Evolutionary conservation across 2,888 invertebrate genomes (phyloP), one percentile per base, ranked within the genome.

Genomic region (Buathra laborator): DNA sequence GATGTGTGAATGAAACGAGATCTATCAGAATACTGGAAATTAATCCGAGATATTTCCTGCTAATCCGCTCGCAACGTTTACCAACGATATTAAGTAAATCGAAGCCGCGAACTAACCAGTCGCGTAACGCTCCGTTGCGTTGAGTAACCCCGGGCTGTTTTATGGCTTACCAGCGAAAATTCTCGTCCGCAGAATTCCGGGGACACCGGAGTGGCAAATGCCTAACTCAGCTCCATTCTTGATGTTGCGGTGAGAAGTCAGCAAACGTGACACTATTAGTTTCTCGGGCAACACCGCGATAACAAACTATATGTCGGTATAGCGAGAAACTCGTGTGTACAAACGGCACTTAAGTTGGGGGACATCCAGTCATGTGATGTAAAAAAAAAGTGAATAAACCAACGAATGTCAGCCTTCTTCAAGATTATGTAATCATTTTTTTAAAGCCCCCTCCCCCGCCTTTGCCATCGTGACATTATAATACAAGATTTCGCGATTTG

Each of bases 121-220:
- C 82, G 56, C 82, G 82, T 59, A 71, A 76, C 46, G 71, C 77
- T 77, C 66, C 10, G 53, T 67, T 71, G 68, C 59, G n/a, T 75
- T 67, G 77, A 77, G 56, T 71, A 71, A 59, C 16, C 77, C 64
- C 77, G 64, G 75, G 53, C 51, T 53, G 12, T 53, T 51, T 53
- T 29, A 56, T 72, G 19, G 59, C 53, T 46, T 66, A 80, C n/a
- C 10, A 19, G 66, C 66, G 16, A 77, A 72, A 66, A 76, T 53
- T 59, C 62, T 66, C 48, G 19, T 10, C 51, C 16, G 44, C 68
- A 14, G 29, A 81, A 76, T 53, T 71, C 71, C 53, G 53, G 51
- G 32, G 16, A n/a, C 32, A 51, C n/a, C 24, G 32, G 48, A 44
- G 29, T 19, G 44, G 43, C 16, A 19, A 14, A 37, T 4, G 9